Evolutionary conservation across 1,140 invertebrate genomes (phyloP).

Genomic region (Melanaphis sacchari): DNA sequence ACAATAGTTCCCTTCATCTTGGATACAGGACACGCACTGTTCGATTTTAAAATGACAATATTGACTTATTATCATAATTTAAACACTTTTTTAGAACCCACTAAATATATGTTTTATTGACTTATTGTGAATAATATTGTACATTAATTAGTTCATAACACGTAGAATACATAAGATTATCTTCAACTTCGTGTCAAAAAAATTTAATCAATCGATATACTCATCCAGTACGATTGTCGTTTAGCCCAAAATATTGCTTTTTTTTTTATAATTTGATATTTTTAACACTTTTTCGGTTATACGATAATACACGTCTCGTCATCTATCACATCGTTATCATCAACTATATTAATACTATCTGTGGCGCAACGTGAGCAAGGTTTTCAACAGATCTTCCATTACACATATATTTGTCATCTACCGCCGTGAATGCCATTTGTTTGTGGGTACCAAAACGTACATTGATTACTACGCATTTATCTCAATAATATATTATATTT

Average conservation of each 20-base stretch:
- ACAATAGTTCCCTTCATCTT: neutral
- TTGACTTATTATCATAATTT: neutral
- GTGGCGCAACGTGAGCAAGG: neutral
- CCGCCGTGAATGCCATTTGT: neutral
- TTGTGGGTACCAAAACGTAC: neutral
- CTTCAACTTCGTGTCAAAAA: neutral
- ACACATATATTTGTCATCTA: neutral
- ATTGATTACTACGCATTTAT: conserved; percentile 24
- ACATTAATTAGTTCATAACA: neutral
- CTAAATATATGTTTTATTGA: neutral
- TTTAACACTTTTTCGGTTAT: neutral
- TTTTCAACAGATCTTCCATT: neutral
- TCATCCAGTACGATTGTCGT: neutral
- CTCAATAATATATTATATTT: neutral
- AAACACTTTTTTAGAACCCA: neutral
- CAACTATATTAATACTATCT: neutral
- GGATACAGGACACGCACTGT: neutral
- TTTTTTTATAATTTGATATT: neutral
- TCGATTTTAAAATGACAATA: neutral
- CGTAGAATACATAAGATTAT: neutral
- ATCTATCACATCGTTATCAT: neutral
- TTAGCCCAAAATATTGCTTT: neutral
- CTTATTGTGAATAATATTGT: too few species aligned
- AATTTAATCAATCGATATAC: neutral
- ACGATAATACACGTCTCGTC: neutral